Conservation (phyloP, 2,113 vertebrate species). For the Jacana jacana region DNA sequence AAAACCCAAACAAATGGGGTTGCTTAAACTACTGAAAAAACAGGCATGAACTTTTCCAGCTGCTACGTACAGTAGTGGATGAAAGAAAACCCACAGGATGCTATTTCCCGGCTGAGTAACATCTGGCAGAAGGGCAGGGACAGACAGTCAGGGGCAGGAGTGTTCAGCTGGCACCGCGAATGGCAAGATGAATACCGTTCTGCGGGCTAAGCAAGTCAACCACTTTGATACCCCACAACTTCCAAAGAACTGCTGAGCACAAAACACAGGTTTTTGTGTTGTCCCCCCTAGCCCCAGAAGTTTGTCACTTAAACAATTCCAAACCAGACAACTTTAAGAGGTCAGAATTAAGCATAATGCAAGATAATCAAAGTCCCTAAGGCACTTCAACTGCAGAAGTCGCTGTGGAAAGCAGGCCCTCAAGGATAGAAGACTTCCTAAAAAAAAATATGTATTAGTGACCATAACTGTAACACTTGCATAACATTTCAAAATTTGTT, state of each 20-base stretch:
- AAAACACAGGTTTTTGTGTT: not conserved
- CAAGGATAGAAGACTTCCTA: not conserved
- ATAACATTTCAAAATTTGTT: not conserved
- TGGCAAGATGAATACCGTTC: not conserved
- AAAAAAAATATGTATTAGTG: not conserved
- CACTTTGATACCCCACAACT: not conserved
- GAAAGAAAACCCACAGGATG: not conserved
- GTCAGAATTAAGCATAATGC: not conserved
- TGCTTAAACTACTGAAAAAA: not conserved
- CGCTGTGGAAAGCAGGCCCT: not conserved
- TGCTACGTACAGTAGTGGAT: not conserved
- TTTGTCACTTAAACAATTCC: not conserved
- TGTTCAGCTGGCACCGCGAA: not conserved
- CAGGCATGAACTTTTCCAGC: not conserved
- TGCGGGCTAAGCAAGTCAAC: not conserved
- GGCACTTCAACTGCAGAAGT: not conserved
- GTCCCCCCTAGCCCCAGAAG: not conserved
- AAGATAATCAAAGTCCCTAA: not conserved
- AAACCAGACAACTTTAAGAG: not conserved
- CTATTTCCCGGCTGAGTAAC: not conserved
- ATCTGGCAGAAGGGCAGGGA: conserved; percentile 4
- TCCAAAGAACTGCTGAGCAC: not conserved
- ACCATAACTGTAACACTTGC: not conserved
- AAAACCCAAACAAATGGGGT: not conserved
- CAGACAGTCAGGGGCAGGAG: not conserved